Evolutionary conservation across 2,888 invertebrate genomes (phyloP), one percentile per base, ranked within the genome.

Genomic region (Agriopis leucophaearia): DNA sequence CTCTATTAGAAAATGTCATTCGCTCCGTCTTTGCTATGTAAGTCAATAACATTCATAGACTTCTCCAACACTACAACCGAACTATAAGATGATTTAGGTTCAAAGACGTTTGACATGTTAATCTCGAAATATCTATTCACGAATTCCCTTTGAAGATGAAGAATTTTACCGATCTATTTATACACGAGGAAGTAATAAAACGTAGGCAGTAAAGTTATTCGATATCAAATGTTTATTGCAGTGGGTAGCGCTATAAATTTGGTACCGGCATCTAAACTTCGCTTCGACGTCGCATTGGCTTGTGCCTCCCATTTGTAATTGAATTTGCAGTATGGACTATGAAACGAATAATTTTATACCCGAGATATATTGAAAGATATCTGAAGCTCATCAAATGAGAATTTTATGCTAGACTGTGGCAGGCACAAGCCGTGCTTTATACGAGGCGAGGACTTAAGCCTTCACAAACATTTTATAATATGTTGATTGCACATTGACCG

Each of bases 151-250:
- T 66, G 64, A 58, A 66, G 63, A 63, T 52, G 48, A 66, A 42
- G 54, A 66, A 66, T 66, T 62, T 48, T 69, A 69, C 57, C 66
- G 67, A 65, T 68, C 56, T 64, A 70, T 66, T 59, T 70, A 66
- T 63, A 57, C 51, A 48, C 54, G 44, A 73, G 77, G 78, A 79
- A 81, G 81, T 75, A 75, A 74, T 81, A 78, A 80, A 79, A 78
- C 69, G 71, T 56, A 56, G 72, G 66, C 70, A 69, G 71, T 81
- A 81, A 81, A 80, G 71, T 80, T 79, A 81, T 81, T 71, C 70
- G 75, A 67, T 66, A 79, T 76, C 74, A 75, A 74, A 66, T 67
- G 74, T 81, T 81, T 74, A 81, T 75, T 76, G 69, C 71, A 47
- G 44, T 36, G 58, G 62, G 59, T 61, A 70, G 36, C 60, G 62